Evolutionary conservation across 2,888 invertebrate species (phyloP).

Genomic region (Ariolimax columbianus): DNA sequence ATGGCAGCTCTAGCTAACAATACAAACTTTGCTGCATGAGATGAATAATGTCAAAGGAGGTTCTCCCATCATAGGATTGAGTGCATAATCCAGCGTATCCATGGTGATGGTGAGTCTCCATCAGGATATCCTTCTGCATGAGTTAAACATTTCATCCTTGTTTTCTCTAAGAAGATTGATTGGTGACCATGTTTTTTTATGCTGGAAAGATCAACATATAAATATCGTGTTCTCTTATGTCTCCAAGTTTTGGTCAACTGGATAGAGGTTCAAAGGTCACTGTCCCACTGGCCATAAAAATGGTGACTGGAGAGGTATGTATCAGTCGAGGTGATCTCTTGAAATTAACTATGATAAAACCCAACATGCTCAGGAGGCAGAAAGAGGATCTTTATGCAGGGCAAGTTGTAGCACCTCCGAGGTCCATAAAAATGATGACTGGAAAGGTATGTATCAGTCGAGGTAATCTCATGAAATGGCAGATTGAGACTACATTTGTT

Average conservation of each 20-base stretch:
- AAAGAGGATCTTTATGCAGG: neutral
- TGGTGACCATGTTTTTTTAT: no score
- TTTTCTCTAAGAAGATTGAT: no score
- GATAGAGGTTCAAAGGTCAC: neutral
- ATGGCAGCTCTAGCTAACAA: no score
- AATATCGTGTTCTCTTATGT: neutral
- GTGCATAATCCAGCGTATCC: neutral
- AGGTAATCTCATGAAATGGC: neutral
- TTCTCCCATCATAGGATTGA: neutral
- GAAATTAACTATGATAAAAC: neutral
- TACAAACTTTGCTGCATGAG: no score
- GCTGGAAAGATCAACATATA: no score
- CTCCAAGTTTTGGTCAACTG: neutral
- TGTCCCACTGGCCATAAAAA: neutral
- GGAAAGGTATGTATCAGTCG: no score
- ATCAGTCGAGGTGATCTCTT: neutral
- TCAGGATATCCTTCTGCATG: no score
- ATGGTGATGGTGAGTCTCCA: no score
- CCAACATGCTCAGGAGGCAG: neutral
- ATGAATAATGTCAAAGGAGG: neutral
- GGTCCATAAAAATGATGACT: no score
- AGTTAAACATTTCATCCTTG: no score
- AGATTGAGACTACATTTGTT: neutral
- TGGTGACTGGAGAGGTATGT: no score
- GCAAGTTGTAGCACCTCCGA: no score